Evolutionary conservation across 2,888 invertebrate species (phyloP), one percentile per base, ranked within the genome.

Genomic region (Drosophila nr. medialis): DNA sequence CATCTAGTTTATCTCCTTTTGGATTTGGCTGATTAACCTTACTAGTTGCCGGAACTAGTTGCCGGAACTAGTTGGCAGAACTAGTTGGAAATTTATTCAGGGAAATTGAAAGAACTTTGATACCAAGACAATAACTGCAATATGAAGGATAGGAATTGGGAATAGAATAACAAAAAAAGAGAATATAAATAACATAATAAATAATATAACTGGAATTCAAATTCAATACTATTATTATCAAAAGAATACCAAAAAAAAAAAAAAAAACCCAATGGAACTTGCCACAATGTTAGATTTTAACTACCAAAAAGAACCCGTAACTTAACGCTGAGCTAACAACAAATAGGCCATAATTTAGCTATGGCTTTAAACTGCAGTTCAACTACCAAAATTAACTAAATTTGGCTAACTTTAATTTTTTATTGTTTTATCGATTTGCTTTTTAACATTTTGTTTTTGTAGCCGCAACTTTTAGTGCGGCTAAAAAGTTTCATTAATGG

Each of bases 41-140:
- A 49, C 29, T 67, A 50, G 21, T 64, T 65, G 32, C 8, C 30
- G 30, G 8, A 30, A 10, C 10, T 30, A 10, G 8, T 30, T 32
- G 10, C 10, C 29, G 29, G 6, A 6, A 6, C 30, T 29, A 29
- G 1, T 30, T 30, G 8, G 2, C 30, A 8, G 48, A 70, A 49
- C 29, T 38, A 18, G 18, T 18, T 38, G 38, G 2, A 40, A 40
- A 10, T n/a, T 2, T 18, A 40, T 10, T n/a, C 40, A 40, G 10
- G 4, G 40, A 40, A 10, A 40, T n/a, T 4, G 40, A 40, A 2
- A 4, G 2, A 40, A n/a, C 10, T 40, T n/a, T n/a, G n/a, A n/a
- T n/a, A 0, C 38, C 1, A 13, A 34, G 13, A 13, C 2, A 34
- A 15, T 15, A 34, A 15, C 13, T 15, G 5, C 15, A n/a, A 10